Percentiles rank a stretch among this genome's conserved stretches.
Conservation (phyloP, 2,888 invertebrate species). For the Latrodectus elegans region DNA sequence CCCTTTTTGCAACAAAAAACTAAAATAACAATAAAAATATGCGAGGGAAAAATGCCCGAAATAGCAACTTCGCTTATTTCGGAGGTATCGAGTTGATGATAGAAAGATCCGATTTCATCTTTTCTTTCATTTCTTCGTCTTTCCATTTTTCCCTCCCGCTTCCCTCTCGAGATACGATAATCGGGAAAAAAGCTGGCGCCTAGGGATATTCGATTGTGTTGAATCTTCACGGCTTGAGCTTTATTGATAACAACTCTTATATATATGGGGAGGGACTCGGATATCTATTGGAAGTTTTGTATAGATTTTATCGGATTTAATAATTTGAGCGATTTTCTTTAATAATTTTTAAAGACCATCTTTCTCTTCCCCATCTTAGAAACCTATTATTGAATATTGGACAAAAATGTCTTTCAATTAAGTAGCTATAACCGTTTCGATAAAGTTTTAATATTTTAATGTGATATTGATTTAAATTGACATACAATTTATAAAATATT, state of each 20-base stretch:
- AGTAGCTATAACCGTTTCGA: neutral
- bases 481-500: too few relatives aligned
- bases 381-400: neutral
- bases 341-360: slow-evolving; percentile 24
- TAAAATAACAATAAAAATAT: neutral
- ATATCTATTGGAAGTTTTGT: neutral
- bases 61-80: slow-evolving; percentile 7
- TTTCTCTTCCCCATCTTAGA: neutral
- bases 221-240: slow-evolving; percentile 14
- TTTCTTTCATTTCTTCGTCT: slow-evolving; percentile 1
- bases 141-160: slow-evolving; percentile 15
- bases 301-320: slow-evolving; percentile 40
- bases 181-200: slow-evolving; percentile 51
- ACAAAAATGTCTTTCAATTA: neutral
- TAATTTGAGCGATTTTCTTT: slow-evolving; percentile 28
- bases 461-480: neutral
- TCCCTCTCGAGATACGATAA: slow-evolving; percentile 36
- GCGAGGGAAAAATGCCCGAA: neutral
- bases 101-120: slow-evolving; percentile 19
- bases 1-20: neutral
- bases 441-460: slow-evolving; percentile 4
- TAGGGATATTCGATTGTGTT: slow-evolving; percentile 49
- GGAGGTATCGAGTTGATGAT: slow-evolving; percentile 8
- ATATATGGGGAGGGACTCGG: neutral
- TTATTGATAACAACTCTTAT: slow-evolving; percentile 20